A percentile compares a stretch with the other conserved stretches of the same genome.
These are phyloP conservation scores for Metacarcinus magister DNA, from an alignment of 2,888 invertebrate species.

Conservation along the genomic window DNA sequence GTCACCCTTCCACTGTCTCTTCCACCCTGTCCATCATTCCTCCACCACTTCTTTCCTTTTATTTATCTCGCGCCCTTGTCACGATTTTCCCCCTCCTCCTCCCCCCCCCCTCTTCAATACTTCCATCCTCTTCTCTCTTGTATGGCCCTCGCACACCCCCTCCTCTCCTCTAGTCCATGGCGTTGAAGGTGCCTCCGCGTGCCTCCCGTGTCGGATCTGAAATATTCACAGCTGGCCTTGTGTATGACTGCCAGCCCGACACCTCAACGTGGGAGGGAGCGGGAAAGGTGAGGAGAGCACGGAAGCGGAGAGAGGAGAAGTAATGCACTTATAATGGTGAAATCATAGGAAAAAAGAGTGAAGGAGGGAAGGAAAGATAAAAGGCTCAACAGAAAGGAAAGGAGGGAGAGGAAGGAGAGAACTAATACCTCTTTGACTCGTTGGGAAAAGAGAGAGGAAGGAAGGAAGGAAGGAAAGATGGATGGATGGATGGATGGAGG, in stretches of 20 bases:
- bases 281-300: background rate
- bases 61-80: no score
- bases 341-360: background rate
- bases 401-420: background rate
- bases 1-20: background rate
- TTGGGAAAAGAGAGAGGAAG: background rate
- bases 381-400: background rate
- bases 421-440: background rate
- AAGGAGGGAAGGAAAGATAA: background rate
- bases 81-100: background rate
- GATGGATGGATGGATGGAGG: background rate
- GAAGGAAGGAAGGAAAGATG: background rate
- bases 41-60: no score
- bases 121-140: no score
- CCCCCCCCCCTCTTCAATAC: no score
- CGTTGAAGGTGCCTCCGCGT: background rate
- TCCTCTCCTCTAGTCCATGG: background rate
- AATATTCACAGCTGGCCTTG: background rate
- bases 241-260: background rate
- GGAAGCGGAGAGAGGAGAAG: background rate
- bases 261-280: background rate
- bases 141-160: background rate
- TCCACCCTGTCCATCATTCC: background rate
- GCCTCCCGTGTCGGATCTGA: background rate
- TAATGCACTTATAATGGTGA: background rate